phyloP scores from a whole-genome alignment of 1,140 invertebrate species.

The Stenopsyche tienmushanensis region DNA sequence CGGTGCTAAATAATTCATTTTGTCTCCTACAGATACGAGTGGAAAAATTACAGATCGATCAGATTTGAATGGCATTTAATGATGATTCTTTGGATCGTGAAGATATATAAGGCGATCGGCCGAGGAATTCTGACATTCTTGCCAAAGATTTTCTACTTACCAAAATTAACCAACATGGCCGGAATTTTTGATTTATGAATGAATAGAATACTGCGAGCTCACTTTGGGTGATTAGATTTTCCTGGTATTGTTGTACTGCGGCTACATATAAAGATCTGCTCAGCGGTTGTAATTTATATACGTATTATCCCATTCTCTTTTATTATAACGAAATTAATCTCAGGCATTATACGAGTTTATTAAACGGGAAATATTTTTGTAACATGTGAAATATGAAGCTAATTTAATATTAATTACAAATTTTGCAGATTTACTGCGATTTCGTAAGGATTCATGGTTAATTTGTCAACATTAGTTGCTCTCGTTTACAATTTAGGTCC shows the following conservation, averaged over 20 bases:
- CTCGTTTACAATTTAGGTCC: neutral
- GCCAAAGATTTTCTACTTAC: constrained; percentile 29
- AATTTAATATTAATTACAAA: no score
- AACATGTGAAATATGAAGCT: no score
- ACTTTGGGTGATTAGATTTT: constrained; percentile 30
- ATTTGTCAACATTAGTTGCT: neutral
- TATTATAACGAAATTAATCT: no score
- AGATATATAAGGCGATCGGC: no score
- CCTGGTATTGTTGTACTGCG: neutral
- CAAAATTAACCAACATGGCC: constrained; percentile 16
- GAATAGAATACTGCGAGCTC: constrained; percentile 15
- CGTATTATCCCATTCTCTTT: neutral
- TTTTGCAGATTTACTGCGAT: neutral
- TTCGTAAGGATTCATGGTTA: neutral
- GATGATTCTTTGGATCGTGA: no score
- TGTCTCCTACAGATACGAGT: no score
- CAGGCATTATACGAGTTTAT: neutral
- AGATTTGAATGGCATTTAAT: no score
- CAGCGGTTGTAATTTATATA: neutral
- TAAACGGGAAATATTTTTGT: neutral
- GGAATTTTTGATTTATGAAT: constrained; percentile 25
- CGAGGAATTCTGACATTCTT: constrained; percentile 4
- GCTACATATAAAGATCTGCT: neutral
- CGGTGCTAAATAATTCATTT: no score
- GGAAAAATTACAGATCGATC: no score